Conservation (phyloP, 1,140 invertebrate species). For the Drosophila micromelanica region DNA sequence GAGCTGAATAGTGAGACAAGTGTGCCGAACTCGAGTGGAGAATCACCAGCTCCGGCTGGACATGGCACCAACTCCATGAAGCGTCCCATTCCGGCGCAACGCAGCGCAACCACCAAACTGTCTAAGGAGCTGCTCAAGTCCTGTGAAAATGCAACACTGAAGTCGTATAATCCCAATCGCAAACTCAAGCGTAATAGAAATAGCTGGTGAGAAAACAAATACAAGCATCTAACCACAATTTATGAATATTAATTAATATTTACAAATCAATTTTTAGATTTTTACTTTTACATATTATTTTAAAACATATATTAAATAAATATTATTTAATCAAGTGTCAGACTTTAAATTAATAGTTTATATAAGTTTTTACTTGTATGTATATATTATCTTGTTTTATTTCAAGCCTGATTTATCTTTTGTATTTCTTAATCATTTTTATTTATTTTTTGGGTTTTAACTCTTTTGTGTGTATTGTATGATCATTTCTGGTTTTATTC, state of each 20-base stretch:
- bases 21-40: slow-evolving; percentile 70
- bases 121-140: slow-evolving; percentile 71
- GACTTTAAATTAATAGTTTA: not conserved
- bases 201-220: slow-evolving; percentile 57
- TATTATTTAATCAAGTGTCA: not conserved
- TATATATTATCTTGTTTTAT: too few relatives aligned
- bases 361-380: not conserved
- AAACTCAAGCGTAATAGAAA: slow-evolving; percentile 82
- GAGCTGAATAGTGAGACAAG: slow-evolving; percentile 75
- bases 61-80: slow-evolving; percentile 74
- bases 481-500: too few relatives aligned
- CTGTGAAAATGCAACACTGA: slow-evolving; percentile 72
- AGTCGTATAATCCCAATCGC: slow-evolving; percentile 84
- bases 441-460: too few relatives aligned
- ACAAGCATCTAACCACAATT: not conserved
- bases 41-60: slow-evolving; percentile 54
- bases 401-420: too few relatives aligned
- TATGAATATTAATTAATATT: not conserved
- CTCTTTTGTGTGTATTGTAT: too few relatives aligned
- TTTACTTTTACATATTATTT: not conserved
- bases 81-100: slow-evolving; percentile 71
- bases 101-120: slow-evolving; percentile 51
- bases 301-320: not conserved
- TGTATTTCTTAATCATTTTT: too few relatives aligned
- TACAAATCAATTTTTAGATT: not conserved